Evolutionary conservation across 2,888 invertebrate genomes (phyloP).

Genomic region (Zonitis immaculata): DNA sequence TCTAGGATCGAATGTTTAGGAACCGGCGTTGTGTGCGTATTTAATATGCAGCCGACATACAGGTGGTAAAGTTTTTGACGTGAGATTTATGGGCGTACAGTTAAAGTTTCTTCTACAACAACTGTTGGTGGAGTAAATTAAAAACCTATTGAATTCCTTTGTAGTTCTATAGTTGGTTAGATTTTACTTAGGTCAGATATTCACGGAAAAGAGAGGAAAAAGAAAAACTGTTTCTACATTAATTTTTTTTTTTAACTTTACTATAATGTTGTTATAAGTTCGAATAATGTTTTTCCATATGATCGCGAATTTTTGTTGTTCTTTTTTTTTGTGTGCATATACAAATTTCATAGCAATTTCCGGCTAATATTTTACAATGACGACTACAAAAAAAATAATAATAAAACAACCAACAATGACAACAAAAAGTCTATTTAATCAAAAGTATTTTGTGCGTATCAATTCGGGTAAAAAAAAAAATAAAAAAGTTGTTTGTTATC

Average conservation of each 20-base stretch:
- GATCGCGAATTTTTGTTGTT: not conserved
- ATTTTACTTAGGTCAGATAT: constrained; percentile 25
- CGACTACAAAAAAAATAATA: too few species aligned
- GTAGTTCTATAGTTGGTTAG: constrained; percentile 19
- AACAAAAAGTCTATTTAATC: not conserved
- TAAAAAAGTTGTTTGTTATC: not conserved
- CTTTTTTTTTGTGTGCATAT: not conserved
- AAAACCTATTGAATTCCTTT: constrained; percentile 27
- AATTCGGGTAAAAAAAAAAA: too few species aligned
- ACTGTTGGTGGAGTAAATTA: constrained; percentile 27
- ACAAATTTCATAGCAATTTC: not conserved
- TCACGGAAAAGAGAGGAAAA: too few species aligned
- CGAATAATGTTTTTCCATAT: not conserved
- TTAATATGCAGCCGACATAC: constrained; percentile 31
- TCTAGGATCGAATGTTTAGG: not conserved
- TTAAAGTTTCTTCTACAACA: constrained; percentile 28
- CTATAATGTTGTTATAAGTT: constrained; percentile 24
- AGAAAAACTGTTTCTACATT: constrained; percentile 22
- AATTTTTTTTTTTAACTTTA: constrained; percentile 29
- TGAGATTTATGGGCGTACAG: constrained; percentile 28
- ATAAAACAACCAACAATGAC: too few species aligned
- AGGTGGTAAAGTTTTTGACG: constrained; percentile 31
- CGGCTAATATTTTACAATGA: not conserved
- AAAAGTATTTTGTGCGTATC: not conserved
- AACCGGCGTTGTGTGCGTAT: not conserved